Evolutionary conservation across 2,113 vertebrate genomes (phyloP).

Genomic region (Entelurus aequoreus): DNA sequence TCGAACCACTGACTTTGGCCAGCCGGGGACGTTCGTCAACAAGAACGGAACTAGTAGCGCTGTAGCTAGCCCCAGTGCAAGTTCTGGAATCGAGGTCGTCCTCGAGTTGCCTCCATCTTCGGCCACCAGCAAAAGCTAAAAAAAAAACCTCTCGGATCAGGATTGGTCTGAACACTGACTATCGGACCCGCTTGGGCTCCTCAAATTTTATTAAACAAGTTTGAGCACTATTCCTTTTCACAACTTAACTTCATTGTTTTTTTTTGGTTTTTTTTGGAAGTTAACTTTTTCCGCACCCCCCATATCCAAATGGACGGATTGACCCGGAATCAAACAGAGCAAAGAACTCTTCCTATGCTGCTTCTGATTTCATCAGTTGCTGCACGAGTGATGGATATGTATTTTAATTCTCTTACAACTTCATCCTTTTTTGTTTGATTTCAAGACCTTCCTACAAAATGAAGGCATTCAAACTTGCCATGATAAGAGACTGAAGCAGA

Average conservation of each 20-base stretch:
- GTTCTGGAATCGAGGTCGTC: conserved; percentile 49
- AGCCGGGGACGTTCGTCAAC: conserved; percentile 61
- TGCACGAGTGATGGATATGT: conserved; percentile 37
- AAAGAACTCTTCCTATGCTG: conserved; percentile 50
- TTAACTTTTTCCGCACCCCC: conserved; percentile 36
- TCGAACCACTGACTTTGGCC: conserved; percentile 77
- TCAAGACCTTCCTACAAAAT: conserved; percentile 41
- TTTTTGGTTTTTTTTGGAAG: conserved; percentile 46
- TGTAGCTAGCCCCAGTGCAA: conserved; percentile 34
- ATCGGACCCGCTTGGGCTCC: conserved; percentile 63
- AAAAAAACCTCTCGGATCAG: conserved; percentile 51
- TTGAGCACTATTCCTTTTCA: conserved; percentile 69
- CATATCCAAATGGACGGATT: conserved; percentile 38
- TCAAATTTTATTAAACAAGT: conserved; percentile 67
- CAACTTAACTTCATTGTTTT: conserved; percentile 57
- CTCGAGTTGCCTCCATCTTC: conserved; percentile 55
- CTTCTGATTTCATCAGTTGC: conserved; percentile 44
- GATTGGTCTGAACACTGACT: conserved; percentile 62
- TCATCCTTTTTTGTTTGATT: conserved; percentile 38
- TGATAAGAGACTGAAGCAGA: conserved; percentile 59
- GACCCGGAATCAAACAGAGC: conserved; percentile 39
- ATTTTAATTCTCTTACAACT: conserved; percentile 18
- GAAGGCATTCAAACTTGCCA: conserved; percentile 44
- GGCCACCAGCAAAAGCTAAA: conserved; percentile 72
- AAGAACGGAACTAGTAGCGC: conserved; percentile 60